phyloP scores from a whole-genome alignment of 2,113 vertebrate genomes.

The Macquaria ambigua region DNA sequence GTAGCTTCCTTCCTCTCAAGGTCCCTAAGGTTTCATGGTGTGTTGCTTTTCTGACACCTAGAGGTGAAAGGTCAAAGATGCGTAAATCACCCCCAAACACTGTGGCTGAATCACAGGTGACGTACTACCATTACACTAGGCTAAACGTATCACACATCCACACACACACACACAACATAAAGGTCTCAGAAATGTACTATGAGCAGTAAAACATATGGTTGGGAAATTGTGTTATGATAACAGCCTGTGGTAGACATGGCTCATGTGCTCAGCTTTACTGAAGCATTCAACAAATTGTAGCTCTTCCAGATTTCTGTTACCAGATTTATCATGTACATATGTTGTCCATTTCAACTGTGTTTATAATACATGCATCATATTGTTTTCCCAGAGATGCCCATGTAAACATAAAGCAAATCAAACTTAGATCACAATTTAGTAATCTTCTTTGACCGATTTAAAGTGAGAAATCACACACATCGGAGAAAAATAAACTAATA shows the following conservation, averaged over 20 bases:
- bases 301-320: neutral
- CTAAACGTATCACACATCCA: neutral
- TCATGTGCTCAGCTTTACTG: neutral
- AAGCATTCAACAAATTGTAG: neutral
- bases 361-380: neutral
- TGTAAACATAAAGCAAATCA: neutral
- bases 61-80: constrained; percentile 35
- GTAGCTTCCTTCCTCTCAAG: too few species aligned
- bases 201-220: neutral
- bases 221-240: neutral
- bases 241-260: neutral
- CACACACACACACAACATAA: constrained; percentile 1
- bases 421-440: neutral
- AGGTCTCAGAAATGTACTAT: neutral
- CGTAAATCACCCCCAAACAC: constrained; percentile 9
- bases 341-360: neutral
- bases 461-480: neutral
- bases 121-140: too few species aligned
- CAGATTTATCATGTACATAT: too few species aligned
- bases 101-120: neutral
- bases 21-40: neutral
- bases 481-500: neutral
- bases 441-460: neutral
- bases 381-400: neutral
- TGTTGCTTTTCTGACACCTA: constrained; percentile 40